Evolutionary conservation across 2,888 invertebrate genomes (phyloP), one percentile per base, ranked within the genome.

Genomic region (Ornithoptera alexandrae): DNA sequence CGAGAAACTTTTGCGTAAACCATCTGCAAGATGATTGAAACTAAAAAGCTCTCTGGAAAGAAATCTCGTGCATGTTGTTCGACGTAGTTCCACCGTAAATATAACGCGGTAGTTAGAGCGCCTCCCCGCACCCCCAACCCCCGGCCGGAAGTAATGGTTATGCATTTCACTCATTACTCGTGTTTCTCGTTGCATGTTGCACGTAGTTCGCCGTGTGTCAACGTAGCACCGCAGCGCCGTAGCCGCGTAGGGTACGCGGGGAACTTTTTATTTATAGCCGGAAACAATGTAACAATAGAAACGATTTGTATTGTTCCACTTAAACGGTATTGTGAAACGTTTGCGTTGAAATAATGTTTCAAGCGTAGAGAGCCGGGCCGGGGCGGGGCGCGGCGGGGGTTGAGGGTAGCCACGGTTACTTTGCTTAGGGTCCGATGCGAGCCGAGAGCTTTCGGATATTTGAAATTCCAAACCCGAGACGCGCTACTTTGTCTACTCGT

Each of bases 101-200:
- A 57, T 65, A 17, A n/a, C 57, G 22, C 24, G 30, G 30, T 30
- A 30, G 30, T 0, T 30, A 30, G 4, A 30, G 30, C 30, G 15
- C 59, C 8, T 24, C 22, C 24, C 59, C 2, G 20, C 15, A 24
- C 15, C 30, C 12, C 59, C 59, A 15, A 3, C 30, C 18, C 7
- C 50, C 18, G 50, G 50, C 18, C 12, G 12, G 50, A 50, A 18
- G n/a, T 53, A 67, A 67, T 42, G 67, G 62, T 24, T 62, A 53
- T 67, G 67, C 62, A 67, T 62, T 67, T 22, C 62, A 12, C 62
- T 62, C 57, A 57, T 62, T 67, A 62, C 62, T 22, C 56, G 62
- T 56, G 20, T 58, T 42, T 12, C 46, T 12, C 12, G 46, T 12
- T 12, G 39, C 20, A 57, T 5, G 39, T 15, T 24, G 39, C 30